A percentile compares a stretch with the other conserved stretches of the same genome.
phyloP scores from a whole-genome alignment of 2,113 vertebrate genomes.

The Hystrix cristata region DNA sequence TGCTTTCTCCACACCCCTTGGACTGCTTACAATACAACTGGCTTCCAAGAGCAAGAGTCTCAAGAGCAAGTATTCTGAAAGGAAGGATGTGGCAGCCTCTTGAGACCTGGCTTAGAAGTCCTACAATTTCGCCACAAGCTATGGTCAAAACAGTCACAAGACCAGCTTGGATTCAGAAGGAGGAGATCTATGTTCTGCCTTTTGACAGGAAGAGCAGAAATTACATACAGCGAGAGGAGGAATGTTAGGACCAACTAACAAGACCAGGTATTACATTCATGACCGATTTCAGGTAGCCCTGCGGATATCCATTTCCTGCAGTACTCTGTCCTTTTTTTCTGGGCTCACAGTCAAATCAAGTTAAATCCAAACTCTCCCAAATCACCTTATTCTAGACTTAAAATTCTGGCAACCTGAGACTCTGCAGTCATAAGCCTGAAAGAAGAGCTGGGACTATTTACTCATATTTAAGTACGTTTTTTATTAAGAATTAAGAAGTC shows the following conservation, averaged over 20 bases:
- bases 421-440: not conserved
- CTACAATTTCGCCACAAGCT: not conserved
- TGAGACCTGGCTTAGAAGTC: not conserved
- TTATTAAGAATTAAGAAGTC: conserved; percentile 1
- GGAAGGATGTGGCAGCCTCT: not conserved
- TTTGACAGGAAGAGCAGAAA: not conserved
- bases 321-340: not conserved
- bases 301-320: not conserved
- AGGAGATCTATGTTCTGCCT: not conserved
- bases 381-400: not conserved
- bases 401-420: not conserved
- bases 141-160: not conserved
- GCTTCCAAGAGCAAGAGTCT: not conserved
- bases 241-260: not conserved
- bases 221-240: not conserved
- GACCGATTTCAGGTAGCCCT: not conserved
- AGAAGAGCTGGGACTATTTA: not conserved
- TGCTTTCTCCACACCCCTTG: not conserved
- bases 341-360: not conserved
- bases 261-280: not conserved
- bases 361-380: not conserved
- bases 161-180: not conserved
- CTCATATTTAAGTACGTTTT: not conserved
- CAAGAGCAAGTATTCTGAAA: not conserved
- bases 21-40: not conserved